Percentiles rank a stretch among this genome's conserved stretches.
Evolutionary conservation across 1,140 invertebrate genomes (phyloP).

Genomic region (Drosophila nikananu): DNA sequence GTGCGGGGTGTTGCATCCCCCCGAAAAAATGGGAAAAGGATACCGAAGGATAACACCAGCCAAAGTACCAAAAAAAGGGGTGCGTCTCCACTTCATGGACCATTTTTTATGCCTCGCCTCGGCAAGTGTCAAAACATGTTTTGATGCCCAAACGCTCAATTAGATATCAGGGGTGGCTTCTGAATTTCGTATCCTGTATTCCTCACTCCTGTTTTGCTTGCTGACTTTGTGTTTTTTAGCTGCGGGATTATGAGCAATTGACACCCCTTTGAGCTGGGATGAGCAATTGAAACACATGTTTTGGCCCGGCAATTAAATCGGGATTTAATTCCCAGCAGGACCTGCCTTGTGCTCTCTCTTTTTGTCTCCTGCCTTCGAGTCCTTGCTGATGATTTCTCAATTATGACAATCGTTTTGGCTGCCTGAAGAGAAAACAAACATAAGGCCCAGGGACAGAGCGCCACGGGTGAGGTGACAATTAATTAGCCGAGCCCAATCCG

Average conservation of each 20-base stretch:
- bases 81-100: constrained; percentile 51
- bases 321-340: constrained; percentile 55
- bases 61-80: constrained; percentile 57
- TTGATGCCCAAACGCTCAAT: constrained; percentile 71
- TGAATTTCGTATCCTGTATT: neutral
- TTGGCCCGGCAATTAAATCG: constrained; percentile 69
- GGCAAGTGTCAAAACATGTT: constrained; percentile 84
- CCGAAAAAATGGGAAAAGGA: constrained; percentile 2
- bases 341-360: neutral
- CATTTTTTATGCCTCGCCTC: constrained; percentile 72
- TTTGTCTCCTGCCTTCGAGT: neutral
- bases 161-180: constrained; percentile 39
- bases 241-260: constrained; percentile 58
- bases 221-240: constrained; percentile 34
- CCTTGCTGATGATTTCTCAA: constrained; percentile 77
- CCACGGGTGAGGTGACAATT: constrained; percentile 62
- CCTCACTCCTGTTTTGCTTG: neutral
- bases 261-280: constrained; percentile 63
- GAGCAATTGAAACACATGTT: constrained; percentile 78
- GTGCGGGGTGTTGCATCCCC: constrained; percentile 54
- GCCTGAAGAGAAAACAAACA: constrained; percentile 43
- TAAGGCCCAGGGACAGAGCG: constrained; percentile 21
- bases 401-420: constrained; percentile 70
- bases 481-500: constrained; percentile 63
- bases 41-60: constrained; percentile 6